Percentiles rank a stretch among this genome's conserved stretches.
These are phyloP conservation scores for Engraulis encrasicolus DNA, from an alignment of 2,113 vertebrate genomes.

Conservation along the genomic window DNA sequence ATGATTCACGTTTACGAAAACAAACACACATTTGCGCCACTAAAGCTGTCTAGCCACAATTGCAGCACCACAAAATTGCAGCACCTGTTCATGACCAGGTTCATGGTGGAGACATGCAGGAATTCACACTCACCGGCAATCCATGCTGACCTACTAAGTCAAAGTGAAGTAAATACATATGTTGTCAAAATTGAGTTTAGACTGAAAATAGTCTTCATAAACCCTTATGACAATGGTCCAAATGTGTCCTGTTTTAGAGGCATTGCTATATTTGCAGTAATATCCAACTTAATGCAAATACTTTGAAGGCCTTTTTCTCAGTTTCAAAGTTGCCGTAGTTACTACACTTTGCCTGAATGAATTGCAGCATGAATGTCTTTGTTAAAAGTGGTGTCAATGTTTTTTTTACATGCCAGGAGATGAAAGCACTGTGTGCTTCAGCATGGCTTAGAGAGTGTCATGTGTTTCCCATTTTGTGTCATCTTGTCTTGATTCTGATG, in stretches of 20 bases:
- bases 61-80: background rate
- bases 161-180: too few relatives aligned
- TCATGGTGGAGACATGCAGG: background rate
- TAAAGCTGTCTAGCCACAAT: constrained; percentile 4
- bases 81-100: background rate
- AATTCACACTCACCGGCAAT: background rate
- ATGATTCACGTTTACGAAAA: background rate
- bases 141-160: too few relatives aligned
- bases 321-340: too few relatives aligned
- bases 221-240: too few relatives aligned
- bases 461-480: background rate
- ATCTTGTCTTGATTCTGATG: background rate
- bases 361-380: background rate
- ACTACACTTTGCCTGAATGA: too few relatives aligned
- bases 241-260: too few relatives aligned
- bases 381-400: background rate
- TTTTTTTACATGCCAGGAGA: background rate
- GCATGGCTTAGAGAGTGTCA: background rate
- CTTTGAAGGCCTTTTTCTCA: too few relatives aligned
- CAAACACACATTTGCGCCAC: background rate
- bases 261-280: too few relatives aligned
- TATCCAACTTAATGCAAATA: too few relatives aligned
- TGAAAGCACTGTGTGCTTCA: background rate
- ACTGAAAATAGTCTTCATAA: too few relatives aligned
- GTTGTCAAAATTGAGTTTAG: too few relatives aligned